Base-by-base conservation (phyloP, 2,888 invertebrate genomes). In the Iphiclides podalirius region DNA sequence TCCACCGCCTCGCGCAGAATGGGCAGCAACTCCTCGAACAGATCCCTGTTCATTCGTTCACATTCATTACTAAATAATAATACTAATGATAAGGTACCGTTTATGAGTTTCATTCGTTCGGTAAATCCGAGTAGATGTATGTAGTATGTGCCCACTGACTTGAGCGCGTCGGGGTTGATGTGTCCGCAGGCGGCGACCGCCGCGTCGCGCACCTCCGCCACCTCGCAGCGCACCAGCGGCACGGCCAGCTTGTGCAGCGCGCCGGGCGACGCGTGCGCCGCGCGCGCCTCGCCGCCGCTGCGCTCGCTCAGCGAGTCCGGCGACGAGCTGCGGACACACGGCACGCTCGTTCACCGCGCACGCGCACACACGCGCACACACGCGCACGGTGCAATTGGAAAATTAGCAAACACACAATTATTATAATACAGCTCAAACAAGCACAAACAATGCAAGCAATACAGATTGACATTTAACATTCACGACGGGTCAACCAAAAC, bases 1-100 rank as follows among this genome's bases (percentile, higher is more conserved):
- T 99, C 99, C 13, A 98, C 95, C 0, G 98, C 98, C 78, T 99
- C 99, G 12, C 98, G 93, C 51, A 99, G 93, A 58, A 96, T 94
- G 0, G 95, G 92, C 4, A 96, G 92, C 47, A 99, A 79, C 82
- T 99, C 99, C 67, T 99, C 99, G 93, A 99, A 95, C 52, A 99
- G 88, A 85, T 98, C 98, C 73, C 98, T 98, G 72, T 8, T 69
- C 55, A n/a, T n/a, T n/a, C n/a, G n/a, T n/a, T n/a, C n/a, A n/a
- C n/a, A n/a, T n/a, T n/a, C n/a, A n/a, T n/a, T n/a, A n/a, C n/a
- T n/a, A n/a, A n/a, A n/a, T n/a, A n/a, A n/a, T n/a, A n/a, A n/a
- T n/a, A n/a, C n/a, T n/a, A n/a, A n/a, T n/a, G n/a, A n/a, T n/a
- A n/a, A n/a, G n/a, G n/a, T n/a, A n/a, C n/a, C n/a, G n/a, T n/a